These are phyloP conservation scores for Drosophila micromelanica DNA, from an alignment of 1,140 invertebrate species.

Conservation along the genomic window DNA sequence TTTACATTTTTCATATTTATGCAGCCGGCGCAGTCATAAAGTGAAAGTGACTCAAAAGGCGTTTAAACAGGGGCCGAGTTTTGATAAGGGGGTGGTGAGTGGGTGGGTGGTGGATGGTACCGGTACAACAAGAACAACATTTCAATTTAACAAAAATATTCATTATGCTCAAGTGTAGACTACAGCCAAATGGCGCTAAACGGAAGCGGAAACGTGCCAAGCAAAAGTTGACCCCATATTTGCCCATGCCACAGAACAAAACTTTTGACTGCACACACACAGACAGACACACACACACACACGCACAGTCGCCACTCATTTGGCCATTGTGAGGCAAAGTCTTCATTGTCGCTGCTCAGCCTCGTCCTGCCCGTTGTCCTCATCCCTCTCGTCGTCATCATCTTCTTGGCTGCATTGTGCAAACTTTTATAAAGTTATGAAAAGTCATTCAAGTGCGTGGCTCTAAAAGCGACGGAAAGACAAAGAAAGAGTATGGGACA, in stretches of 20 bases:
- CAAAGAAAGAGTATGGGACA: neutral
- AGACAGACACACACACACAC: neutral
- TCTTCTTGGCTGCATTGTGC: conserved; percentile 53
- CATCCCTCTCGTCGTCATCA: neutral
- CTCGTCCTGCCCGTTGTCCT: conserved; percentile 20
- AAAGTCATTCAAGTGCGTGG: conserved; percentile 77
- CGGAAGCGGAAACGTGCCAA: conserved; percentile 76
- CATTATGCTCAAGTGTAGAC: conserved; percentile 76
- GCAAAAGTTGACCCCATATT: conserved; percentile 50
- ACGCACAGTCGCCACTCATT: conserved; percentile 47
- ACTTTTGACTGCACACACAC: conserved; percentile 18
- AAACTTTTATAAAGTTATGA: conserved; percentile 80
- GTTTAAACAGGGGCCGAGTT: conserved; percentile 36
- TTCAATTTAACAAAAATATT: conserved; percentile 80
- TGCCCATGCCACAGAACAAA: neutral
- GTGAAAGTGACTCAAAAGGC: conserved; percentile 70
- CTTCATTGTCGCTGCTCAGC: conserved; percentile 57
- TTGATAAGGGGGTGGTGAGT: too few relatives aligned
- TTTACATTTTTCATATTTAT: conserved; percentile 82
- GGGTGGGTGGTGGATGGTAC: neutral
- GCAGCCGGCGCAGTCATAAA: conserved; percentile 71
- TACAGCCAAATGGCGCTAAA: conserved; percentile 59
- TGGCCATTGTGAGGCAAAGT: conserved; percentile 67
- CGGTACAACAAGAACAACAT: conserved; percentile 60
- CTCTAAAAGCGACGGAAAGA: conserved; percentile 26